Evolutionary conservation across 2,113 vertebrate genomes (phyloP).

Genomic region (Microtus oregoni): DNA sequence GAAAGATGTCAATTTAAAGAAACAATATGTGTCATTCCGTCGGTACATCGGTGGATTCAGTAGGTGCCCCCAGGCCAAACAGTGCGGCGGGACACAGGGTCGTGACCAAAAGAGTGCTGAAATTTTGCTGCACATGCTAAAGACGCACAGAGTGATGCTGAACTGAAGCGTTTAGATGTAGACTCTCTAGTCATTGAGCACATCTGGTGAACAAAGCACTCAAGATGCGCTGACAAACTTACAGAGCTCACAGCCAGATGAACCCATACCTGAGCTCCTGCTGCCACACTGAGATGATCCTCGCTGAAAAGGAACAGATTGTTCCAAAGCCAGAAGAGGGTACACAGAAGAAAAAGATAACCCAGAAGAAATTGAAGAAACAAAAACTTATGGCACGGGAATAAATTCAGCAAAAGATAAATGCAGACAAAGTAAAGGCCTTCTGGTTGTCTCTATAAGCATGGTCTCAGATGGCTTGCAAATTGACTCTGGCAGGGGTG

Average conservation of each 20-base stretch:
- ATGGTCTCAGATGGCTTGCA: not conserved
- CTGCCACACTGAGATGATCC: slow-evolving; percentile 99
- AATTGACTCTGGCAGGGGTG: not conserved
- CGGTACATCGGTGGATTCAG: too few relatives aligned
- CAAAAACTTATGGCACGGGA: slow-evolving; percentile 97
- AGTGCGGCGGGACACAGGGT: too few relatives aligned
- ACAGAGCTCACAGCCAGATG: slow-evolving; percentile 96
- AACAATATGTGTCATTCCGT: too few relatives aligned
- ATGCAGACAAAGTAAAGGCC: slow-evolving; percentile 84
- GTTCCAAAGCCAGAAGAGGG: slow-evolving; percentile 98
- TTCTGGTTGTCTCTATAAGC: slow-evolving; percentile 9
- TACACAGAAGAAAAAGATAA: slow-evolving; percentile 99
- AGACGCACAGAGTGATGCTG: too few relatives aligned
- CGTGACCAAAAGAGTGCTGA: too few relatives aligned
- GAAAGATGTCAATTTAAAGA: too few relatives aligned
- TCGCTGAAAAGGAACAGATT: slow-evolving; percentile 98
- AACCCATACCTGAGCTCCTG: slow-evolving; percentile 99
- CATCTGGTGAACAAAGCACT: slow-evolving; percentile 99
- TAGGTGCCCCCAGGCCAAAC: too few relatives aligned
- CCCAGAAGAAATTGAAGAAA: slow-evolving; percentile 99
- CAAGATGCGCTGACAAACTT: slow-evolving; percentile 97
- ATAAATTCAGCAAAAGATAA: slow-evolving; percentile 76
- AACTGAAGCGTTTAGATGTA: slow-evolving; percentile 94
- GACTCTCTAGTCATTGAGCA: slow-evolving; percentile 99
- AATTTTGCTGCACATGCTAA: too few relatives aligned